These are phyloP conservation scores for Pangasius macronema DNA, from an alignment of 2,797 vertebrate species.

Conservation along the genomic window DNA sequence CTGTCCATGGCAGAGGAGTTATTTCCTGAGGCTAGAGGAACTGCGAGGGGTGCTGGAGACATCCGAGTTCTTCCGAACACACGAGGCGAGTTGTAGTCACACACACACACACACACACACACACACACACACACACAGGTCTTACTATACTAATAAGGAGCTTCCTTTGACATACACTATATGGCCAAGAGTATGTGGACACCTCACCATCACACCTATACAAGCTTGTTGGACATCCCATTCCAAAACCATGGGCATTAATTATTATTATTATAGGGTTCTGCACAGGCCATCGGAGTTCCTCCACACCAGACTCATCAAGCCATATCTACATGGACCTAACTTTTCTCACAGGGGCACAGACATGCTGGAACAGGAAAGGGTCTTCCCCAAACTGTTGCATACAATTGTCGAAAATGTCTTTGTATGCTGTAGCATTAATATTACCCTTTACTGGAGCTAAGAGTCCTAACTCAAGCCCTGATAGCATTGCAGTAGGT, in stretches of 20 bases:
- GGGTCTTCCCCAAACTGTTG: not conserved
- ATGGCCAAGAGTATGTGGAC: not conserved
- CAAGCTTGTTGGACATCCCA: not conserved
- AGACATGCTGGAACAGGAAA: not conserved
- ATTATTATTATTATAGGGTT: not conserved
- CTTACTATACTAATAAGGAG: not conserved
- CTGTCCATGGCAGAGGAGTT: constrained; percentile 71
- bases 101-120: not conserved
- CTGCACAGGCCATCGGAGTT: not conserved
- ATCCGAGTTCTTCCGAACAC: constrained; percentile 84
- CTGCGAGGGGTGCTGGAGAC: constrained; percentile 78
- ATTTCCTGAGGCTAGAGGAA: constrained; percentile 76
- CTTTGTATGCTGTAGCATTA: not conserved
- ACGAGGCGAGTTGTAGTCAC: constrained; percentile 77
- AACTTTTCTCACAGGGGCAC: not conserved
- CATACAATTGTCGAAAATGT: not conserved
- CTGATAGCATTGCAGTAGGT: not conserved
- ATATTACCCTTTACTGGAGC: not conserved
- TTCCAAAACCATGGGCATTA: not conserved
- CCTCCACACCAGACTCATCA: not conserved
- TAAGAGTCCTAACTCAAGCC: not conserved
- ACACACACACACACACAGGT: not conserved
- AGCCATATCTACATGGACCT: not conserved
- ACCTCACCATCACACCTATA: not conserved
- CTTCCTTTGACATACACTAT: not conserved